phyloP scores from a whole-genome alignment of 53 echinoderm and acorn worm species.

The Patiria pectinifera region DNA sequence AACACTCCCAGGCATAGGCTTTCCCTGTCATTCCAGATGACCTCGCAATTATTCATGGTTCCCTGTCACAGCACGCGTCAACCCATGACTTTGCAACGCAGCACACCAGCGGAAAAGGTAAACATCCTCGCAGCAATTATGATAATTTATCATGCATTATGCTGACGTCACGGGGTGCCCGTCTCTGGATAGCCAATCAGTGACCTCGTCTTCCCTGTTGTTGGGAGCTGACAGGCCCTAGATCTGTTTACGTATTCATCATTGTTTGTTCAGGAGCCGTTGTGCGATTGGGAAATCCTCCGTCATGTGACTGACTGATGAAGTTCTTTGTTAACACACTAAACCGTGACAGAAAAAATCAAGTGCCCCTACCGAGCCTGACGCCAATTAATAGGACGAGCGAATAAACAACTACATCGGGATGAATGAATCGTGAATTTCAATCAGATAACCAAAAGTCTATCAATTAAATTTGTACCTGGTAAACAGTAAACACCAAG shows the following conservation, averaged over 20 bases:
- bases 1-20: slow-evolving; percentile 55
- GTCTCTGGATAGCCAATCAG: slow-evolving; percentile 28
- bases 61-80: background rate
- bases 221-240: background rate
- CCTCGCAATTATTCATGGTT: background rate
- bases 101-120: slow-evolving; percentile 33
- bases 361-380: too few species aligned
- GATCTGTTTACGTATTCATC: slow-evolving; percentile 58
- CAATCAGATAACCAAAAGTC: too few species aligned
- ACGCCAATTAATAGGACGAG: background rate
- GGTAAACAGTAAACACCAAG: too few species aligned
- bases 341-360: too few species aligned
- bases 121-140: background rate
- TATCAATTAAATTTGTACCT: too few species aligned
- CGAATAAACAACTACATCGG: background rate
- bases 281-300: slow-evolving; percentile 21
- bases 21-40: slow-evolving; percentile 32
- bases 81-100: background rate
- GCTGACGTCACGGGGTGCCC: slow-evolving; percentile 38
- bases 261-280: slow-evolving; percentile 23
- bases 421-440: too few species aligned
- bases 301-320: slow-evolving; percentile 25
- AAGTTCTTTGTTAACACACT: background rate
- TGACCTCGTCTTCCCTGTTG: background rate
- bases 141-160: background rate